phyloP scores from a whole-genome alignment of 1,140 invertebrate genomes.

The Drosophila funebris region DNA sequence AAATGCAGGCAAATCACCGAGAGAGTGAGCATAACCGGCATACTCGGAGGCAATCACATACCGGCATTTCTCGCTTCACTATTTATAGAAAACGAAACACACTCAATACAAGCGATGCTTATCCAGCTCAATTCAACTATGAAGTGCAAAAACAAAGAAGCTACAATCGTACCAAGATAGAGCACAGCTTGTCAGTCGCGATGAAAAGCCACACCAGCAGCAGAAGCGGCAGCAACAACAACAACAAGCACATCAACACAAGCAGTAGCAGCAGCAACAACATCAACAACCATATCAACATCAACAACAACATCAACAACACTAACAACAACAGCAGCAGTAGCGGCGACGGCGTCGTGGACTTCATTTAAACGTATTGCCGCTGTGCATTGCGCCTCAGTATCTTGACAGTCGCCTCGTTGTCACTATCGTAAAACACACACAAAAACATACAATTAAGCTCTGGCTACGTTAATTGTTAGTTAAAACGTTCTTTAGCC shows the following conservation, averaged over 20 bases:
- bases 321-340: constrained; percentile 15
- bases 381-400: constrained; percentile 48
- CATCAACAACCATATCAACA: neutral
- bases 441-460: neutral
- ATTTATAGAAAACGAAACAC: constrained; percentile 9
- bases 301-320: neutral
- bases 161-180: constrained; percentile 25
- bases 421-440: constrained; percentile 35
- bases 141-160: constrained; percentile 54
- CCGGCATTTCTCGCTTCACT: neutral
- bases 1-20: neutral
- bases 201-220: neutral
- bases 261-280: constrained; percentile 11
- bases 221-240: constrained; percentile 8
- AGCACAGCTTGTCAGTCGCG: too few species aligned
- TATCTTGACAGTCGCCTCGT: constrained; percentile 58
- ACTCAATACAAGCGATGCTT: constrained; percentile 26
- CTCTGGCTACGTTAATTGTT: constrained; percentile 40
- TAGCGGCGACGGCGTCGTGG: constrained; percentile 9
- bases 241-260: too few species aligned
- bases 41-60: neutral
- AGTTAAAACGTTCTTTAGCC: constrained; percentile 45
- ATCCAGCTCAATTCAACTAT: constrained; percentile 27
- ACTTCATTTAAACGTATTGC: constrained; percentile 55
- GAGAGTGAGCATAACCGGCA: neutral